These are phyloP conservation scores for Apodemus speciosus DNA, from an alignment of 2,113 vertebrate genomes.

Conservation along the genomic window DNA sequence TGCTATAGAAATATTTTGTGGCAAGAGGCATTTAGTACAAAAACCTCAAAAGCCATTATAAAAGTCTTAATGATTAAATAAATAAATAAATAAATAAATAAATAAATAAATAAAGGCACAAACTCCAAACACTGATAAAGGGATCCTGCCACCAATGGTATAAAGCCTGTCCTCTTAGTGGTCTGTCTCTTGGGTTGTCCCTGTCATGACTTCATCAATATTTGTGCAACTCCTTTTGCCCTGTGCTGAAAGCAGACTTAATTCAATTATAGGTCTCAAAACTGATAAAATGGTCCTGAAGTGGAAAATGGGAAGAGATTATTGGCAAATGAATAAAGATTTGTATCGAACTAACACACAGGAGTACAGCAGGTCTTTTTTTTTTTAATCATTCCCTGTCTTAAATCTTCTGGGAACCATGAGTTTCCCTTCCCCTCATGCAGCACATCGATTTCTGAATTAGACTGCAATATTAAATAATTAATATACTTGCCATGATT, in stretches of 20 bases:
- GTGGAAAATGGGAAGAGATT: conserved; percentile 91
- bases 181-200: conserved; percentile 82
- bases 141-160: conserved; percentile 72
- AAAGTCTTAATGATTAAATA: conserved; percentile 83
- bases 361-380: conserved; percentile 86
- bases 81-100: conserved; percentile 71
- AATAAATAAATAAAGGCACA: conserved; percentile 80
- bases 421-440: conserved; percentile 89
- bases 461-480: conserved; percentile 99
- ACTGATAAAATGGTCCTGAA: conserved; percentile 90
- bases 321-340: conserved; percentile 97
- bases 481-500: conserved; percentile 99
- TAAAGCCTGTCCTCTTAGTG: conserved; percentile 80
- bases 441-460: conserved; percentile 98
- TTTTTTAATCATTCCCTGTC: conserved; percentile 92
- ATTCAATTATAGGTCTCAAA: conserved; percentile 94
- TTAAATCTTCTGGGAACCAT: conserved; percentile 92
- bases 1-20: neutral
- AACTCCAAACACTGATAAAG: conserved; percentile 73
- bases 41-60: conserved; percentile 82
- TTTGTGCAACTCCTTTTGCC: conserved; percentile 82
- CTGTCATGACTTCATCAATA: conserved; percentile 91
- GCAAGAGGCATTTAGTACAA: conserved; percentile 51
- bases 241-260: conserved; percentile 91
- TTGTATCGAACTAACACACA: conserved; percentile 89